phyloP scores from a whole-genome alignment of 2,888 invertebrate species.

The Arctia plantaginis region DNA sequence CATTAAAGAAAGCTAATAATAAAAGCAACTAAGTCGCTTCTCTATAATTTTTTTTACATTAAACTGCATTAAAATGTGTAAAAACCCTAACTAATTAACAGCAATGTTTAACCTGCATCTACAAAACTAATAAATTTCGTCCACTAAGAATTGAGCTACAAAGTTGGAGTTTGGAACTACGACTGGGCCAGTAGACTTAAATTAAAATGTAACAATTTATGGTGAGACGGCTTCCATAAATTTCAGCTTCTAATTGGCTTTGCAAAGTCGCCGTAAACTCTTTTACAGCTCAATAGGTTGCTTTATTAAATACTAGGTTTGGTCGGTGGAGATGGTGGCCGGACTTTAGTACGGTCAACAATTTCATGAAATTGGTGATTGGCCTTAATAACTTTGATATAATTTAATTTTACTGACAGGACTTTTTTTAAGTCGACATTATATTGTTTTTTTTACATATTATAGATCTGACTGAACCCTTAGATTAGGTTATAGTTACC shows the following conservation, averaged over 20 bases:
- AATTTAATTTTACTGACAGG: not conserved
- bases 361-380: not conserved
- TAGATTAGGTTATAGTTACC: too few relatives aligned
- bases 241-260: slow-evolving; percentile 81
- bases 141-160: slow-evolving; percentile 48
- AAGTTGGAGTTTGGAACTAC: slow-evolving; percentile 46
- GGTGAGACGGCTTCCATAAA: slow-evolving; percentile 75
- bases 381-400: not conserved
- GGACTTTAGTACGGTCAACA: not conserved
- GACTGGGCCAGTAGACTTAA: slow-evolving; percentile 72
- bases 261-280: slow-evolving; percentile 78
- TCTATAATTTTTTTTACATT: not conserved
- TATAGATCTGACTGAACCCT: too few relatives aligned
- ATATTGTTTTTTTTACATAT: too few relatives aligned
- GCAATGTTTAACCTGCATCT: slow-evolving; percentile 25
- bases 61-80: not conserved
- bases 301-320: slow-evolving; percentile 71
- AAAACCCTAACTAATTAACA: not conserved
- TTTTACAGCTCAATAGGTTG: slow-evolving; percentile 78
- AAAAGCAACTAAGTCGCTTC: not conserved
- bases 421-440: not conserved
- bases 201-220: slow-evolving; percentile 85
- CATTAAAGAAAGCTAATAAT: too few relatives aligned
- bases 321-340: slow-evolving; percentile 25
- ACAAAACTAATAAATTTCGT: slow-evolving; percentile 42